A percentile compares a stretch with the other conserved stretches of the same genome.
Evolutionary conservation across 2,113 vertebrate species (phyloP).

Genomic region (Ranitomeya variabilis): DNA sequence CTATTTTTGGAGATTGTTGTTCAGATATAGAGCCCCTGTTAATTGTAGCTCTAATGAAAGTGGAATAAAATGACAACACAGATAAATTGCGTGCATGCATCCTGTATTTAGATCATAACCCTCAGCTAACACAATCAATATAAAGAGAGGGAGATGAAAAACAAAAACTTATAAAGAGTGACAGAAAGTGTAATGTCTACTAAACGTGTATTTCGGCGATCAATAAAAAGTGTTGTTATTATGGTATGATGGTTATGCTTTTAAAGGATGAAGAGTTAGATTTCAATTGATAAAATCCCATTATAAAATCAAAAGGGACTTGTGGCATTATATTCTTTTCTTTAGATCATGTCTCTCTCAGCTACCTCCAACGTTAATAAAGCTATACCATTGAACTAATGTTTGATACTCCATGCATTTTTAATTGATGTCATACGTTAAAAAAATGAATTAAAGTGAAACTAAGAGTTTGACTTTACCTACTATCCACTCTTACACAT

Average conservation of each 20-base stretch:
- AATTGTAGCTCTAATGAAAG: constrained; percentile 48
- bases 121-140: constrained; percentile 19
- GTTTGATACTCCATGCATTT: too few species aligned
- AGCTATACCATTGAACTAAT: too few species aligned
- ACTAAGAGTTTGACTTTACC: too few species aligned
- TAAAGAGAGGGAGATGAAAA: background rate
- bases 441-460: too few species aligned
- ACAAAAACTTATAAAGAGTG: background rate
- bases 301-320: background rate
- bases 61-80: constrained; percentile 31
- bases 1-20: constrained; percentile 39
- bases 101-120: constrained; percentile 40
- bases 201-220: background rate
- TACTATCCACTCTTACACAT: too few species aligned
- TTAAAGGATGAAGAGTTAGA: background rate
- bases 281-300: background rate
- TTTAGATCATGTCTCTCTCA: too few species aligned
- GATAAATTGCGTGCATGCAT: constrained; percentile 8
- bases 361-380: too few species aligned
- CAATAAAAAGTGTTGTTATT: background rate
- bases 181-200: background rate
- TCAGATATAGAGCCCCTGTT: constrained; percentile 8
- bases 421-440: too few species aligned
- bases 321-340: background rate
- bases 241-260: background rate